Evolutionary conservation across 2,888 invertebrate species (phyloP).

Genomic region (Rhagonycha lutea): DNA sequence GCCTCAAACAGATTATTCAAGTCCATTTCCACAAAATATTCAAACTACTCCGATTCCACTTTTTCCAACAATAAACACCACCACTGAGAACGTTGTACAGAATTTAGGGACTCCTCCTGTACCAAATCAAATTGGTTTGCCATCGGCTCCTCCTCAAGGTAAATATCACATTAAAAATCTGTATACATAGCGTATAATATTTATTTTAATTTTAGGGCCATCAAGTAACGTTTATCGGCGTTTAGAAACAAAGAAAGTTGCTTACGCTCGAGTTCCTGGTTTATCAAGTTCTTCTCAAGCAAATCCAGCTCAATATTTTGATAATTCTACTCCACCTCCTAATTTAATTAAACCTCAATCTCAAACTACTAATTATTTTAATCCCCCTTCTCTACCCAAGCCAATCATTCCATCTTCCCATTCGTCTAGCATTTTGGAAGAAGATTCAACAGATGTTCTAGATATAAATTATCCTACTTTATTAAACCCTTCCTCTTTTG

Average conservation of each 20-base stretch:
- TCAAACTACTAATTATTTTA: conserved; percentile 24
- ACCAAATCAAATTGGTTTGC: background rate
- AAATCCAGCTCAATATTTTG: conserved; percentile 11
- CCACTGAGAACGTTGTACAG: background rate
- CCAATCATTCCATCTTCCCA: background rate
- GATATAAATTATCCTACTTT: conserved; percentile 1
- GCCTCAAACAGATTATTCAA: background rate
- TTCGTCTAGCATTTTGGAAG: conserved; percentile 10
- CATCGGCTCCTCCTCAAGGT: background rate
- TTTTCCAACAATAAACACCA: background rate
- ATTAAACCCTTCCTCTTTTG: conserved; percentile 9
- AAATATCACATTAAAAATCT: background rate
- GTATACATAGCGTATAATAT: background rate
- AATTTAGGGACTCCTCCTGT: background rate
- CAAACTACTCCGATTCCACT: background rate
- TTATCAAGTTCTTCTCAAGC: conserved; percentile 47
- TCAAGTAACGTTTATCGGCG: conserved; percentile 67
- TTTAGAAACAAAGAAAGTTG: conserved; percentile 68
- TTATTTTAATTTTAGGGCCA: conserved; percentile 38
- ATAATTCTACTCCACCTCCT: conserved; percentile 12
- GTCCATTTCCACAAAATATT: background rate
- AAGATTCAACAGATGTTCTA: background rate
- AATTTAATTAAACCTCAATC: conserved; percentile 9
- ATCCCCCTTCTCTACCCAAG: conserved; percentile 17
- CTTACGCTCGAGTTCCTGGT: conserved; percentile 80